phyloP scores from a whole-genome alignment of 2,113 vertebrate species.

The Strix aluco region DNA sequence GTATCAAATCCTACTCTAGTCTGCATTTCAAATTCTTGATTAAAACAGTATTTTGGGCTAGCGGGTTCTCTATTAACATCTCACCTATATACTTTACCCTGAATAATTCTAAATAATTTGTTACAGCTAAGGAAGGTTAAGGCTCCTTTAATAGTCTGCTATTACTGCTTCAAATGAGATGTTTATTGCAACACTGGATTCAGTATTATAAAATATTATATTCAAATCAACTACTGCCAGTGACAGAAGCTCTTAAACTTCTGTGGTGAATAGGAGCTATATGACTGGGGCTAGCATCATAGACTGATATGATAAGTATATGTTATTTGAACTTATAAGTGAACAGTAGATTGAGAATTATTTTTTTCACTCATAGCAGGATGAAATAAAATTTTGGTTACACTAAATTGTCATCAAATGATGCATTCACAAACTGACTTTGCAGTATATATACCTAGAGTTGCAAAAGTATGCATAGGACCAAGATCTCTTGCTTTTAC shows the following conservation, averaged over 20 bases:
- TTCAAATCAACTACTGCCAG: neutral
- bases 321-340: neutral
- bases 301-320: neutral
- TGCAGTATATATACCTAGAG: neutral
- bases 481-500: neutral
- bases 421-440: neutral
- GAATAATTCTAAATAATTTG: constrained; percentile 22
- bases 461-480: neutral
- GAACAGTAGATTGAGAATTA: neutral
- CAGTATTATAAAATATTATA: neutral
- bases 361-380: neutral
- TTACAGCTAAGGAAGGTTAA: constrained; percentile 19
- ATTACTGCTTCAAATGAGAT: neutral
- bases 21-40: constrained; percentile 47
- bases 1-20: constrained; percentile 28
- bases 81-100: constrained; percentile 38
- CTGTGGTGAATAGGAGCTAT: neutral
- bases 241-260: neutral
- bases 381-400: neutral
- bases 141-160: neutral
- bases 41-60: constrained; percentile 39
- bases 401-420: neutral
- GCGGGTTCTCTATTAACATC: constrained; percentile 24
- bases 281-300: neutral
- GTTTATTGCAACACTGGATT: neutral